Evolutionary conservation across 2,113 vertebrate genomes (phyloP).

Genomic region (Nettapus auritus): DNA sequence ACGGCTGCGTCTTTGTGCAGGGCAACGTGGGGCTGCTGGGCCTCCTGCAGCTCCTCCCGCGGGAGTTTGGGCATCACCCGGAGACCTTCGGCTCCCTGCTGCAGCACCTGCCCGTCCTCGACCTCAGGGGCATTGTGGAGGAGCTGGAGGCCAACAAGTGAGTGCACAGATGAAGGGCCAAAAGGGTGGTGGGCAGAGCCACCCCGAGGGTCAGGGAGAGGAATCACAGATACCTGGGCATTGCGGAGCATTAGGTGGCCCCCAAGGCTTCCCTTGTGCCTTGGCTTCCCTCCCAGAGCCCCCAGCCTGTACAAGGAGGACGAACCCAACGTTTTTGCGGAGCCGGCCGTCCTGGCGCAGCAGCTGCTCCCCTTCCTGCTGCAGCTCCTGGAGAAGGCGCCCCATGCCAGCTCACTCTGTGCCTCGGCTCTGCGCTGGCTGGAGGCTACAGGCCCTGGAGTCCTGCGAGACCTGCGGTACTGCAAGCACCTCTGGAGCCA

Average conservation of each 20-base stretch:
- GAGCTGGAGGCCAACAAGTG: slow-evolving; percentile 74
- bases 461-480: slow-evolving; percentile 68
- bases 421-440: slow-evolving; percentile 75
- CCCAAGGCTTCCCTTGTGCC: background rate
- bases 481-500: slow-evolving; percentile 69
- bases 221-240: background rate
- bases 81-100: slow-evolving; percentile 78
- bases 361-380: slow-evolving; percentile 79
- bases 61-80: slow-evolving; percentile 68
- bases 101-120: slow-evolving; percentile 76
- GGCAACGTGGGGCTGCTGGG: slow-evolving; percentile 76
- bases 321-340: slow-evolving; percentile 84
- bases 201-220: background rate
- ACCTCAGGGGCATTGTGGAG: slow-evolving; percentile 72
- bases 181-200: background rate
- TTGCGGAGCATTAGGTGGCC: accelerated
- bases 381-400: slow-evolving; percentile 59
- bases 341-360: slow-evolving; percentile 77
- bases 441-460: background rate
- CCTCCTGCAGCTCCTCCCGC: slow-evolving; percentile 80
- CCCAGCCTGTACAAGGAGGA: slow-evolving; percentile 86
- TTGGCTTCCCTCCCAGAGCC: slow-evolving; percentile 53
- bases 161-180: background rate
- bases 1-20: slow-evolving; percentile 69
- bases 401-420: slow-evolving; percentile 41